A percentile compares a stretch with the other conserved stretches of the same genome.
phyloP scores from a whole-genome alignment of 2,797 vertebrate genomes.

The Buceros bicornis region DNA sequence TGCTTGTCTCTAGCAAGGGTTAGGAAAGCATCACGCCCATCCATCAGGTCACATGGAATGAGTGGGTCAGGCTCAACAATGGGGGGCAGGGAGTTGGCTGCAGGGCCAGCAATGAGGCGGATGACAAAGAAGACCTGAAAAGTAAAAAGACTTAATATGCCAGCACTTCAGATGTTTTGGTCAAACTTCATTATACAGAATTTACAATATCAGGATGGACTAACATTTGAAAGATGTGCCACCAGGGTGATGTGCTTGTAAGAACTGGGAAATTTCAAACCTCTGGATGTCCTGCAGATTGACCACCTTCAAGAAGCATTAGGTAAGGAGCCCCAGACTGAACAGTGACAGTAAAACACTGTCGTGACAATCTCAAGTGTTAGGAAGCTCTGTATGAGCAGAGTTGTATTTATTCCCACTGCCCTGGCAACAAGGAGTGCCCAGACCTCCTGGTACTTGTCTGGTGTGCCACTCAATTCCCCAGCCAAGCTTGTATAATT shows the following conservation, averaged over 20 bases:
- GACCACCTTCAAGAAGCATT: not conserved
- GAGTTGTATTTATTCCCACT: not conserved
- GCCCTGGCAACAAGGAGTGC: accelerated
- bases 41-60: conserved; percentile 97
- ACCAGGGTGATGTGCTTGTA: not conserved
- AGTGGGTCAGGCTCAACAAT: conserved; percentile 90
- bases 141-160: not conserved
- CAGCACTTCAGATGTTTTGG: not conserved
- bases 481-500: not conserved
- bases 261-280: not conserved
- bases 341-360: not conserved
- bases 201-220: not conserved
- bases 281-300: not conserved
- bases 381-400: not conserved
- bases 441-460: not conserved
- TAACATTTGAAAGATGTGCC: not conserved
- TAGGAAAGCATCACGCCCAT: conserved; percentile 96
- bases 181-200: not conserved
- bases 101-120: conserved; percentile 92
- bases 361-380: not conserved
- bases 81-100: conserved; percentile 94
- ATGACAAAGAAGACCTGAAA: conserved; percentile 97
- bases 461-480: not conserved
- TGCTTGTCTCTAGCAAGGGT: conserved; percentile 97
- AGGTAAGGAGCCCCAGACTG: not conserved